Evolutionary conservation across 1,140 invertebrate genomes (phyloP).

Genomic region (Oreohelix idahoensis): DNA sequence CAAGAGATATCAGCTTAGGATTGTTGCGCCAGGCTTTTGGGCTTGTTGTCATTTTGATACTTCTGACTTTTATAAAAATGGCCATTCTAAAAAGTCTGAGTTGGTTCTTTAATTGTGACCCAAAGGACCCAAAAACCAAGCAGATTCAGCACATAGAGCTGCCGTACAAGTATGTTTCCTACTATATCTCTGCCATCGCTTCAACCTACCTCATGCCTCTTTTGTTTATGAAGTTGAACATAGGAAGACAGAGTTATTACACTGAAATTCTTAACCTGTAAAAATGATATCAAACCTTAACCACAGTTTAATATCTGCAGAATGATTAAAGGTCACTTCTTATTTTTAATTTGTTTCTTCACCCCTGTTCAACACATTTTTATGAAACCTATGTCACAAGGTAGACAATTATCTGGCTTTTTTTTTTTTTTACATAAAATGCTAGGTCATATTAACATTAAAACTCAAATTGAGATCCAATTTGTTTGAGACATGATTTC

Average conservation of each 20-base stretch:
- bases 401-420: too few species aligned
- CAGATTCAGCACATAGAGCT: conserved; percentile 79
- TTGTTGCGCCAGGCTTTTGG: conserved; percentile 83
- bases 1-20: conserved; percentile 80
- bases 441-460: too few species aligned
- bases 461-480: too few species aligned
- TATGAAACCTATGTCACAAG: too few species aligned
- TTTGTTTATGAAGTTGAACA: conserved; percentile 16
- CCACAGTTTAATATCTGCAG: not conserved
- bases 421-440: too few species aligned
- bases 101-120: conserved; percentile 78
- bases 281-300: not conserved
- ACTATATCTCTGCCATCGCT: conserved; percentile 74
- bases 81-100: conserved; percentile 81
- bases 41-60: conserved; percentile 81
- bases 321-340: too few species aligned
- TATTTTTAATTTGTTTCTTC: too few species aligned
- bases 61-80: conserved; percentile 81
- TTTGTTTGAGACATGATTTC: too few species aligned
- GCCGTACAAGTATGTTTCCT: conserved; percentile 83
- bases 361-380: too few species aligned
- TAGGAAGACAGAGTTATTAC: conserved; percentile 28
- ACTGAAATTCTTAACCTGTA: conserved; percentile 23
- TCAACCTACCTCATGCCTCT: conserved; percentile 83
- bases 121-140: conserved; percentile 71